Conservation (phyloP, 2,797 vertebrate species). For the Masticophis lateralis region DNA sequence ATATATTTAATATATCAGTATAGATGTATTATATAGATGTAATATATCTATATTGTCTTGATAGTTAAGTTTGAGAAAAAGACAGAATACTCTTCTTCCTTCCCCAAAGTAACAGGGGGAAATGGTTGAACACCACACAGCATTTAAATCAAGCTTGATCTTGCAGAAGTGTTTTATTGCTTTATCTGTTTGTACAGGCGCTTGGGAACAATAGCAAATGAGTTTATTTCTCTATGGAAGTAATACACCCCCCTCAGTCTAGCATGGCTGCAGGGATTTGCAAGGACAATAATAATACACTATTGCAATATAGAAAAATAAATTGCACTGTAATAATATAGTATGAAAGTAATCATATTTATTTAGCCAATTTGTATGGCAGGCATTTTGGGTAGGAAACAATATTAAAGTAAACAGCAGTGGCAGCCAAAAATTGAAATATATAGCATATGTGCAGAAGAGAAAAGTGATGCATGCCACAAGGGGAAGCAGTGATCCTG, state of each 20-base stretch:
- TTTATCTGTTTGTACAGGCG: neutral
- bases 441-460: neutral
- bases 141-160: neutral
- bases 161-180: neutral
- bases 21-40: neutral
- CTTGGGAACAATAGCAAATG: neutral
- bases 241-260: neutral
- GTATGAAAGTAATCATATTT: neutral
- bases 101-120: neutral
- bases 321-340: neutral
- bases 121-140: neutral
- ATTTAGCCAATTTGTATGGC: neutral
- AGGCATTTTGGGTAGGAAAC: neutral
- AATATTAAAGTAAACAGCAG: neutral
- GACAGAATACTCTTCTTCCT: neutral
- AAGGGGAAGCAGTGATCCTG: neutral
- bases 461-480: neutral
- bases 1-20: neutral
- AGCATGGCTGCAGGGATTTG: neutral
- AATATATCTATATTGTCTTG: neutral
- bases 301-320: neutral
- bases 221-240: neutral
- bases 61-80: neutral
- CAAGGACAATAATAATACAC: neutral
- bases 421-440: neutral